Base-by-base conservation (phyloP, 2,888 invertebrate species). In the Tachystola acroxantha region DNA sequence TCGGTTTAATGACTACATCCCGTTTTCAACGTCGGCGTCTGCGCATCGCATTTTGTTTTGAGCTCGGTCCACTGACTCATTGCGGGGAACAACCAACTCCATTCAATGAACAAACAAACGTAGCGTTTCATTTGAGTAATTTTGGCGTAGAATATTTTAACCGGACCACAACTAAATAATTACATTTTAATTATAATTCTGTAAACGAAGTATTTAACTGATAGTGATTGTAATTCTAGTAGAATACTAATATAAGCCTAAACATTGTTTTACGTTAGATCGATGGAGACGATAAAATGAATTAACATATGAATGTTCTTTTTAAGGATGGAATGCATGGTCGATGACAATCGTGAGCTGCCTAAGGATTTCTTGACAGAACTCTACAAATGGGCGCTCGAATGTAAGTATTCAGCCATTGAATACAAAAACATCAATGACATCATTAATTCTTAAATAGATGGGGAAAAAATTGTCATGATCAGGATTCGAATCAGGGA, bases 371-470 rank as follows among this genome's bases (percentile, higher is more conserved):
- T 93, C 67, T 86, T 91, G 45, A 90, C 89, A 44, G 93, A 94
- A 70, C 88, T 94, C 39, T 91, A 92, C 71, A 93, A 93, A 82
- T 95, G 94, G 94, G 92, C 93, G 11, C 81, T 95, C 40, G 94
- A 95, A 87, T 94, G 94, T 92, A 88, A 91, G 92, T 90, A 64
- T 36, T 43, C 45, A 52, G 14, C 6, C 14, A n/a, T 29, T 14
- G 13, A 16, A 29, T 10, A 29, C n/a, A 13, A 29, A 29, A 29
- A 33, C 31, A 19, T 19, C 9, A 16, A 16, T 16, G 16, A 16
- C 16, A 16, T 16, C 16, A 16, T 16, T 16, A 16, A 16, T 16
- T 16, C 3, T 30, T 10, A 13, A 30, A n/a, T 10, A n/a, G 16
- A 6, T 16, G 16, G 6, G 16, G 16, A 28, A 28, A 28, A n/a